phyloP scores from a whole-genome alignment of 2,888 invertebrate genomes.

The Prionchulus punctatus region DNA sequence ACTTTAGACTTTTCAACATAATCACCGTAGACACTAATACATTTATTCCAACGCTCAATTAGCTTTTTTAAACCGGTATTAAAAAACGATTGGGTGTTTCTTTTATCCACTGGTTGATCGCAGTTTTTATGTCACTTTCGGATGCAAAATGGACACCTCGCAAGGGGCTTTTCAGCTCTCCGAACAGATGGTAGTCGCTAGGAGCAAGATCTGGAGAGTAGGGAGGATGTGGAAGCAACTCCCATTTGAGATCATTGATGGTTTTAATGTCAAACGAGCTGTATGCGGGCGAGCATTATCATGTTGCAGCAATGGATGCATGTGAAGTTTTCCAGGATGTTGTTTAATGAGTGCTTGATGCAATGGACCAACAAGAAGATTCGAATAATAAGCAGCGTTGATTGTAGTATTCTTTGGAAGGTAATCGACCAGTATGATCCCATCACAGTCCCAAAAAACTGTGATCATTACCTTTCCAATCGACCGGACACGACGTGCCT shows the following conservation, averaged over 20 bases:
- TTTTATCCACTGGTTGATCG: background rate
- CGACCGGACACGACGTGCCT: slow-evolving; percentile 7
- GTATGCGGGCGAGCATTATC: slow-evolving; percentile 17
- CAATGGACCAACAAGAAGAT: slow-evolving; percentile 14
- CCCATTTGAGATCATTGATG: slow-evolving; percentile 11
- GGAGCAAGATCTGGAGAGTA: slow-evolving; percentile 17
- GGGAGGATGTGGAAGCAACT: slow-evolving; percentile 15
- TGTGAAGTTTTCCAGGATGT: slow-evolving; percentile 7
- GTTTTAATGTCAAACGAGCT: slow-evolving; percentile 14
- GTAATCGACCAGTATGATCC: slow-evolving; percentile 13
- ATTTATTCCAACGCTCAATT: background rate
- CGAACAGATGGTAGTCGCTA: slow-evolving; percentile 10
- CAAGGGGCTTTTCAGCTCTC: background rate
- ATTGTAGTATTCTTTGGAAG: slow-evolving; percentile 13
- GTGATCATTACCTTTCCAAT: slow-evolving; percentile 14
- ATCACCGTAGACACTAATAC: background rate
- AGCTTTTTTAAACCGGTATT: background rate
- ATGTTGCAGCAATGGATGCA: slow-evolving; percentile 13
- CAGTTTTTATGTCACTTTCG: background rate
- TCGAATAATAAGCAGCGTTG: slow-evolving; percentile 13
- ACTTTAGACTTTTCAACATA: background rate
- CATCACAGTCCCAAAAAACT: slow-evolving; percentile 14
- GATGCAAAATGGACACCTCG: background rate
- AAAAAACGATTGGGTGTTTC: background rate
- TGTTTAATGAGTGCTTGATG: slow-evolving; percentile 3